Base-by-base conservation (phyloP, 2,888 invertebrate genomes). In the Monochamus alternatus region DNA sequence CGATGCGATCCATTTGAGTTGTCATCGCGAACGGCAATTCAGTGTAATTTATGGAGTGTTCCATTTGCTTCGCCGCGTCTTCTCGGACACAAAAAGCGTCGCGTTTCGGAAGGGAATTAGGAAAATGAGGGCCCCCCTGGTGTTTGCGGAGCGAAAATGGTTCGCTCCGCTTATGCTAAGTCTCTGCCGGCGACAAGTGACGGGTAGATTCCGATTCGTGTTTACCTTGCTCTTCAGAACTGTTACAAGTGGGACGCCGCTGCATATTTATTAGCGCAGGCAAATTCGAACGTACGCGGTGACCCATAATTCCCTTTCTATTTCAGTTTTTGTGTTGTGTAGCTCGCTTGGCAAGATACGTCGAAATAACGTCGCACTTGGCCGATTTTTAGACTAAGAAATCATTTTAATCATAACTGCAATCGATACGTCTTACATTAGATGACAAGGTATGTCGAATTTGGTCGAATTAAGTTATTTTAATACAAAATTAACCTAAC, bases 41-140 rank as follows among this genome's bases (percentile, higher is more conserved):
- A 68, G 78, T 55, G 76, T 82, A 84, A 84, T 84, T 84, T 84
- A 84, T 84, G 82, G 83, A 81, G 83, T 84, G 83, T 82, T 82
- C 78, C 71, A 14, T 63, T 71, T 52, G 62, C 62, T 81, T 76
- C 77, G 79, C 75, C 75, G 73, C 69, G 51, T 73, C 66, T 68
- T 68, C 38, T 59, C 68, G 12, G 58, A 31, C 9, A 9, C 52
- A 32, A n/a, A 66, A 12, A 52, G 55, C 22, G 55, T 52, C 14
- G 63, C 60, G 68, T 69, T 52, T 72, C 69, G 68, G 75, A 78
- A 75, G 73, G 65, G 62, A 76, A 76, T 76, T 78, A 76, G 71
- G 73, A 75, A 68, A 75, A 72, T 52, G 59, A 70, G 30, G 3
- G 38, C 5, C 31, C 73, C 73, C 66, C 62, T 3, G 62, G 52